phyloP scores from a whole-genome alignment of 2,888 invertebrate species.

The Pycnomerus fuliginosus region DNA sequence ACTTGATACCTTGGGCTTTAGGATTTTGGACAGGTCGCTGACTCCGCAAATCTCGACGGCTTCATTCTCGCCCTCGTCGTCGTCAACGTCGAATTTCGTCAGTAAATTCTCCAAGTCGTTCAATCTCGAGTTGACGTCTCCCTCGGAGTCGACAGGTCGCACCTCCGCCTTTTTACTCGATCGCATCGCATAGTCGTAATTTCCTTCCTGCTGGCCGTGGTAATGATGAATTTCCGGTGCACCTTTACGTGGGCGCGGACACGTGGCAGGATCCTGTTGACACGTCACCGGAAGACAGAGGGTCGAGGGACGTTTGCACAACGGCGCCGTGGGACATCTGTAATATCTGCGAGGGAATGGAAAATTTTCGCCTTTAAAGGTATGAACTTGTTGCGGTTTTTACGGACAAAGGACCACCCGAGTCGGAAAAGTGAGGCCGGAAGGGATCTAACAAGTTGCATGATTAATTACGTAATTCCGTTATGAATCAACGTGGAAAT shows the following conservation, averaged over 20 bases:
- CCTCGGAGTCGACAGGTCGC: conserved; percentile 28
- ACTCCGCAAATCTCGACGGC: conserved; percentile 13
- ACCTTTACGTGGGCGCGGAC: conserved; percentile 25
- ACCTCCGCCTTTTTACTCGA: conserved; percentile 5
- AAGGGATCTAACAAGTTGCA: too few relatives aligned
- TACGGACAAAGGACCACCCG: too few relatives aligned
- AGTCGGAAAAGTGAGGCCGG: too few relatives aligned
- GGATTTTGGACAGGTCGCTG: conserved; percentile 28
- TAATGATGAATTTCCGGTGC: conserved; percentile 7
- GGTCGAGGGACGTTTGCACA: conserved; percentile 44
- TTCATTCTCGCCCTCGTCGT: conserved; percentile 7
- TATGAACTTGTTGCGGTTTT: too few relatives aligned
- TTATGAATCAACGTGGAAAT: too few relatives aligned
- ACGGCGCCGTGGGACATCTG: conserved; percentile 29
- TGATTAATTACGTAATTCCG: too few relatives aligned
- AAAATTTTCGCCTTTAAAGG: background rate
- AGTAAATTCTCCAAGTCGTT: conserved; percentile 27
- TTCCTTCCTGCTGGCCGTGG: conserved; percentile 13
- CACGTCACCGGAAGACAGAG: conserved; percentile 44
- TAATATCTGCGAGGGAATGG: conserved; percentile 31
- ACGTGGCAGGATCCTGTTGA: conserved; percentile 43
- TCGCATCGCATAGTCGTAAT: background rate
- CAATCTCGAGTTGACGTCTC: conserved; percentile 25
- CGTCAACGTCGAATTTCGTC: conserved; percentile 25
- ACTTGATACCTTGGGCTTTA: conserved; percentile 35